Base-by-base conservation (phyloP, 2,888 invertebrate genomes). In the Andricus quercusramuli region DNA sequence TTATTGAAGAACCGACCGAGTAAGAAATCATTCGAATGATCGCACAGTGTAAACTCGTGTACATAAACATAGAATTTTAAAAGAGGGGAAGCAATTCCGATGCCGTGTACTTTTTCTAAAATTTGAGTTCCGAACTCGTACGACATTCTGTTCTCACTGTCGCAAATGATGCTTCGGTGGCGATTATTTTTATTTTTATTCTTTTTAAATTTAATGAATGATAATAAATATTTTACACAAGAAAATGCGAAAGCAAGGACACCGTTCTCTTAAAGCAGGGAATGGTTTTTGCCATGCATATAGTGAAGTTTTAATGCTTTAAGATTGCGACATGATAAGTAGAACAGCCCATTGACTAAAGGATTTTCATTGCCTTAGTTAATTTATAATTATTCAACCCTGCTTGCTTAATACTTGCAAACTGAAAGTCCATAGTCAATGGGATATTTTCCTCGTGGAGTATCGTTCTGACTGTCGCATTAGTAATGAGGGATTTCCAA, bases 71-170 rank as follows among this genome's bases (percentile, higher is more conserved):
- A 37, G 67, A 67, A 66, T 66, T 66, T 41, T 22, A 41, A 41
- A 13, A 67, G n/a, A 64, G 56, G 11, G 1, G 2, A 67, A 41
- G 67, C 41, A 22, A 67, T 67, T 67, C 41, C n/a, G 67, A 67
- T 41, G 41, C 67, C 67, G 67, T 67, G 67, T 13, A 67, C 67
- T 67, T 41, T 67, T 67, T 67, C 22, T 22, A n/a, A 67, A 67
- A 67, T 41, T 67, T 41, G 41, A 41, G 67, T 67, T 41, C 41
- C 41, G 22, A 67, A 67, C 67, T 67, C 41, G 41, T 41, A 41
- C 41, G 67, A 67, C 67, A 67, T 67, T 67, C 37, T 67, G 37
- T 67, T 67, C n/a, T 41, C 37, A 67, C 67, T 67, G 20, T 67
- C 37, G 67, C 37, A 37, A 66, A n/a, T 66, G n/a, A 37, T 37